Percentiles rank a stretch among this genome's conserved stretches.
phyloP scores from a whole-genome alignment of 2,888 invertebrate genomes.

The Nomada fucata region DNA sequence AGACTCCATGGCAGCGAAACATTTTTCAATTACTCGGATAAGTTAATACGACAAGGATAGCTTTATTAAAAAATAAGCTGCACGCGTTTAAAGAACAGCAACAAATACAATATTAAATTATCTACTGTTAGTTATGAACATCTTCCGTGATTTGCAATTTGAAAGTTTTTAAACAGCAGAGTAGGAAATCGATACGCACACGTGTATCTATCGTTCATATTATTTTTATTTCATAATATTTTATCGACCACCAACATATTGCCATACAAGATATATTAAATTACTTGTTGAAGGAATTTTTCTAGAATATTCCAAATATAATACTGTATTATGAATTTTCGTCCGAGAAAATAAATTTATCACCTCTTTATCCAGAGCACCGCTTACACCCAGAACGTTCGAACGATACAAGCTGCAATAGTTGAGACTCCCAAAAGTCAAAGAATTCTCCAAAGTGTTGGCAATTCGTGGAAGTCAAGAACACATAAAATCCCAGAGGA shows the following conservation, averaged over 20 bases:
- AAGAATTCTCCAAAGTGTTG: neutral
- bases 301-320: too few relatives aligned
- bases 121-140: too few relatives aligned
- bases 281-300: too few relatives aligned
- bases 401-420: neutral
- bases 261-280: neutral
- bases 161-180: neutral
- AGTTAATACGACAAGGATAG: constrained; percentile 2
- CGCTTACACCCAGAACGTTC: neutral
- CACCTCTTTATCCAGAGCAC: too few relatives aligned
- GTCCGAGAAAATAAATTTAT: too few relatives aligned
- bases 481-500: constrained; percentile 19
- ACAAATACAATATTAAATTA: neutral
- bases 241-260: neutral
- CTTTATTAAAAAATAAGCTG: neutral
- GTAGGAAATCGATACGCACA: constrained; percentile 17
- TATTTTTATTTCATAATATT: neutral
- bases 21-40: neutral
- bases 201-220: neutral
- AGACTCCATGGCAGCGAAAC: too few relatives aligned
- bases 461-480: constrained; percentile 10
- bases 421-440: neutral
- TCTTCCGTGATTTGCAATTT: neutral
- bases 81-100: neutral
- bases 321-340: too few relatives aligned